Evolutionary conservation across 53 echinoderm and acorn worm species (phyloP).

Genomic region (Zoroaster sp.): DNA sequence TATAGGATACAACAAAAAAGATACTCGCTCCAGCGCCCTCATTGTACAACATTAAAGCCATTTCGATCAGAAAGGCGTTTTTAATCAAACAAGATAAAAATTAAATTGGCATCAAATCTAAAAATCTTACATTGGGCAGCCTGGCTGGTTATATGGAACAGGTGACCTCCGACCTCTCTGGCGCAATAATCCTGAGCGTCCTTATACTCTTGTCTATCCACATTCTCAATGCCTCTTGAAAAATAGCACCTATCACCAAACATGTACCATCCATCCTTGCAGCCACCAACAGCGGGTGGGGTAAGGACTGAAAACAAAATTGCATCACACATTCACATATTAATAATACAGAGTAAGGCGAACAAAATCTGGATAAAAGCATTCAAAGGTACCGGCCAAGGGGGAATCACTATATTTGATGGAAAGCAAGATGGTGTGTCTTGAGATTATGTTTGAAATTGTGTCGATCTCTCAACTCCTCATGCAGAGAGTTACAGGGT

Average conservation of each 20-base stretch:
- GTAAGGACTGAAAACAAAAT: background rate
- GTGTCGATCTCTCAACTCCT: no score
- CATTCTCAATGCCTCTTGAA: background rate
- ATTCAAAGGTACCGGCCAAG: no score
- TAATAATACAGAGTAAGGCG: no score
- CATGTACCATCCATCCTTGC: conserved; percentile 4
- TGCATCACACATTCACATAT: no score
- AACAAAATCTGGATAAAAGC: no score
- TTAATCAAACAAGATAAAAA: background rate
- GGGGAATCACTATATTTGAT: no score
- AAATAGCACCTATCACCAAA: background rate
- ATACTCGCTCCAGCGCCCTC: background rate
- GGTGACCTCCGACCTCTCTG: background rate
- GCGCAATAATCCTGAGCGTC: background rate
- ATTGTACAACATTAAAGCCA: background rate
- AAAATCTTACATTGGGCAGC: conserved; percentile 8
- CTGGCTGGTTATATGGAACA: conserved; percentile 21
- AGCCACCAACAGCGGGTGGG: background rate
- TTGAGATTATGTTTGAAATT: no score
- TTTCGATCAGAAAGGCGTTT: background rate
- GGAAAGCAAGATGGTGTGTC: no score
- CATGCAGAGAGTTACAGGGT: no score
- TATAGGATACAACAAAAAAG: background rate
- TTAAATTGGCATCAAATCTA: no score
- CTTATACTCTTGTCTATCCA: background rate